Conservation (phyloP, 2,888 invertebrate species). For the Cataglyphis cursor region DNA sequence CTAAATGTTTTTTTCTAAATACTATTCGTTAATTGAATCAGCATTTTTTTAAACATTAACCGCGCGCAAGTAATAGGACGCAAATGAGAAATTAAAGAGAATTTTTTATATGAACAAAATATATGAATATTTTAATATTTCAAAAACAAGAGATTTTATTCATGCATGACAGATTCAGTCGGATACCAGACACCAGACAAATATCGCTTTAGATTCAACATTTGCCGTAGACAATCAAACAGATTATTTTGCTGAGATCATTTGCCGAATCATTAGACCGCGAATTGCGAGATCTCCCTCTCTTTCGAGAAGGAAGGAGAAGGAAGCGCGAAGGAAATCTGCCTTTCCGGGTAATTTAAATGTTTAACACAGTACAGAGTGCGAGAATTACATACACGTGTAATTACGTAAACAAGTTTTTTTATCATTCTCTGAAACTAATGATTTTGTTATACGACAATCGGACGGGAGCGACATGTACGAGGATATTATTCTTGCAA, state of each 20-base stretch:
- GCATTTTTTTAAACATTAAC: background rate
- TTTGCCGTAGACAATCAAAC: slow-evolving; percentile 29
- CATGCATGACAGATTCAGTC: slow-evolving; percentile 1
- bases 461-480: background rate
- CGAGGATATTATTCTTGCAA: slow-evolving; percentile 11
- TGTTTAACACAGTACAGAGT: slow-evolving; percentile 57
- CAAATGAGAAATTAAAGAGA: background rate
- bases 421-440: slow-evolving; percentile 27
- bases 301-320: background rate
- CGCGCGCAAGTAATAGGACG: background rate
- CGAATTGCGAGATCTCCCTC: slow-evolving; percentile 47
- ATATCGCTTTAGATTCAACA: slow-evolving; percentile 15
- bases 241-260: slow-evolving; percentile 29
- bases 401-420: slow-evolving; percentile 59
- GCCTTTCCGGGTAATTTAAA: slow-evolving; percentile 62
- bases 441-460: slow-evolving; percentile 18
- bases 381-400: slow-evolving; percentile 48
- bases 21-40: background rate
- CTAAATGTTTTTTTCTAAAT: background rate
- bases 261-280: slow-evolving; percentile 17
- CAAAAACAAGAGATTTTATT: background rate
- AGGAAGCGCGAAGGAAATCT: slow-evolving; percentile 20
- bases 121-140: slow-evolving; percentile 21
- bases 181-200: background rate
- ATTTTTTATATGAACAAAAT: background rate